phyloP scores from a whole-genome alignment of 2,797 vertebrate genomes.

The Glyptemys insculpta region DNA sequence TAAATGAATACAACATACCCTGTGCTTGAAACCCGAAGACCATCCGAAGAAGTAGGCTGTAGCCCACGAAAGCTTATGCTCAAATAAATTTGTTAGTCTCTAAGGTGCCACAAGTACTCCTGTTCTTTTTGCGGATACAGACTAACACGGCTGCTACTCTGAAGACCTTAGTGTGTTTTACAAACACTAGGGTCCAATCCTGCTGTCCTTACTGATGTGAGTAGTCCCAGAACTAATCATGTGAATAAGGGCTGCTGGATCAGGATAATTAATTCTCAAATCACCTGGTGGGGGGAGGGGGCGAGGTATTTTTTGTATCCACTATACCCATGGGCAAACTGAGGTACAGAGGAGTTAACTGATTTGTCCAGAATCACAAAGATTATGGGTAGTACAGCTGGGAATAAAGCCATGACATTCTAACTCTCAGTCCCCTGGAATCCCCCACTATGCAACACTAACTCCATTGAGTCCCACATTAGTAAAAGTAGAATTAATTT shows the following conservation, averaged over 20 bases:
- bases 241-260: background rate
- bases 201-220: background rate
- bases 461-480: background rate
- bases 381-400: background rate
- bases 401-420: background rate
- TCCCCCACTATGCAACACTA: background rate
- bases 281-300: too few relatives aligned
- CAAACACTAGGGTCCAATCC: background rate
- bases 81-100: too few relatives aligned
- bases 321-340: background rate
- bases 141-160: too few relatives aligned
- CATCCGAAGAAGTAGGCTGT: too few relatives aligned
- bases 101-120: too few relatives aligned
- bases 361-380: slow-evolving; percentile 10
- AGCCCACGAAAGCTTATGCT: too few relatives aligned
- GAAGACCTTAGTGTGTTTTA: background rate
- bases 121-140: too few relatives aligned
- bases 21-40: background rate
- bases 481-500: background rate
- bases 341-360: background rate
- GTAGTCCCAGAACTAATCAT: background rate
- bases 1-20: background rate
- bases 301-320: background rate
- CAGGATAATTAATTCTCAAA: background rate
- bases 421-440: slow-evolving; percentile 13